Evolutionary conservation across 1,140 invertebrate species (phyloP).

Genomic region (Ostrea denselamellosa): DNA sequence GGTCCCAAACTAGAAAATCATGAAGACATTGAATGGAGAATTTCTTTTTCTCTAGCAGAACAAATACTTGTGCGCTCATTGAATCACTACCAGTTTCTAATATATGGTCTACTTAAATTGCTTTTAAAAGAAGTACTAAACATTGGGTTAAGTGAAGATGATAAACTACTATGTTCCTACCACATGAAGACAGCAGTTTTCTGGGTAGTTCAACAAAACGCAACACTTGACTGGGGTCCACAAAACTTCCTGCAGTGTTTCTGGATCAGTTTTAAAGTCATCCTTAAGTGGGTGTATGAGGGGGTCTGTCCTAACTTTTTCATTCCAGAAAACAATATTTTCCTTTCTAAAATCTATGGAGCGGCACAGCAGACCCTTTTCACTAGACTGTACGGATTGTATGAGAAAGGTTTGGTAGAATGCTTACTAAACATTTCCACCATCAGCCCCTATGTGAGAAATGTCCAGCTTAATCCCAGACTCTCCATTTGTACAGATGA

Average conservation of each 20-base stretch:
- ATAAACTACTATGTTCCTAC: not conserved
- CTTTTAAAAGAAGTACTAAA: conserved; percentile 39
- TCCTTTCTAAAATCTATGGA: conserved; percentile 14
- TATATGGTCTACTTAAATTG: conserved; percentile 48
- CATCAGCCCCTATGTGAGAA: not conserved
- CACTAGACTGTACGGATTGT: not conserved
- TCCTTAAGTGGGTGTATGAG: conserved; percentile 43
- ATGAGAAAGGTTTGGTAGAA: not conserved
- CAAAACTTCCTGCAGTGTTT: conserved; percentile 19
- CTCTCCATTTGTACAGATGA: not conserved
- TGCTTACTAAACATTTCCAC: not conserved
- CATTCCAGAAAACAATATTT: conserved; percentile 54
- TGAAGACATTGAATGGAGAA: conserved; percentile 45
- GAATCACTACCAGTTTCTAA: conserved; percentile 45
- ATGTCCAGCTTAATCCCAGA: not conserved
- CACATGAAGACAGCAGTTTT: conserved; percentile 53
- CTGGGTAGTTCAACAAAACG: conserved; percentile 39
- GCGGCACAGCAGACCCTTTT: not conserved
- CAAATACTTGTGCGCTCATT: conserved; percentile 33
- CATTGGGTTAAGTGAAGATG: not conserved
- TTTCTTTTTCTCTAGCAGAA: conserved; percentile 53
- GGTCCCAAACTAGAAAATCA: not conserved
- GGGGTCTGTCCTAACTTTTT: conserved; percentile 51
- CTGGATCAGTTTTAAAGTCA: conserved; percentile 27
- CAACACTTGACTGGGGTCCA: not conserved